phyloP scores from a whole-genome alignment of 2,888 invertebrate genomes.

The Mythimna impura region DNA sequence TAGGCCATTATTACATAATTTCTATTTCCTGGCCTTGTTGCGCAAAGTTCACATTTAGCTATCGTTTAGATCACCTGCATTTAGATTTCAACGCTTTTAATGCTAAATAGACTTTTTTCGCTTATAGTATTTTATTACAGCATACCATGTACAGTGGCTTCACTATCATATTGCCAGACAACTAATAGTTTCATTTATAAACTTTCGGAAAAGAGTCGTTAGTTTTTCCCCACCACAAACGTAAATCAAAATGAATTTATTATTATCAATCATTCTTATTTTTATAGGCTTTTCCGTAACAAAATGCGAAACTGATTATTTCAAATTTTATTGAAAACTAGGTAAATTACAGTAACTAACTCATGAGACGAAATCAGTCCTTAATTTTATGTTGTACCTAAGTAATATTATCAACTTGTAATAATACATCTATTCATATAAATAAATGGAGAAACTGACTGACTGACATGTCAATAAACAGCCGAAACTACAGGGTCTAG shows the following conservation, averaged over 20 bases:
- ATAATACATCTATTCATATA: too few relatives aligned
- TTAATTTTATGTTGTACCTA: too few relatives aligned
- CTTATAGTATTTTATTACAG: not conserved
- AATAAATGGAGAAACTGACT: too few relatives aligned
- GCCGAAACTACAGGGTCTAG: too few relatives aligned
- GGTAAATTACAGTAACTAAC: too few relatives aligned
- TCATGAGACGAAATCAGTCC: too few relatives aligned
- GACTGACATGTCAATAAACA: too few relatives aligned
- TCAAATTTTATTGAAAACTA: too few relatives aligned
- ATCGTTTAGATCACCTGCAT: conserved; percentile 20
- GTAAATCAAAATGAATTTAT: not conserved
- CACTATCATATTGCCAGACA: not conserved
- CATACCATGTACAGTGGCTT: not conserved
- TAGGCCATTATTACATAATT: conserved; percentile 47
- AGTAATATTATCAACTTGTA: too few relatives aligned
- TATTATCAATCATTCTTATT: not conserved
- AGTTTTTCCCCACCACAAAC: not conserved
- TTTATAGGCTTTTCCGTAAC: not conserved
- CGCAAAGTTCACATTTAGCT: conserved; percentile 43
- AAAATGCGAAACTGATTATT: not conserved
- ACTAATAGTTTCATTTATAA: not conserved
- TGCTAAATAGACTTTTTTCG: not conserved
- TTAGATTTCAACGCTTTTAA: conserved; percentile 7
- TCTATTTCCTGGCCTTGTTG: conserved; percentile 38
- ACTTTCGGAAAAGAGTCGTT: not conserved